Evolutionary conservation across 2,113 vertebrate genomes (phyloP), one percentile per base, ranked within the genome.

Genomic region (Hippocampus zosterae): DNA sequence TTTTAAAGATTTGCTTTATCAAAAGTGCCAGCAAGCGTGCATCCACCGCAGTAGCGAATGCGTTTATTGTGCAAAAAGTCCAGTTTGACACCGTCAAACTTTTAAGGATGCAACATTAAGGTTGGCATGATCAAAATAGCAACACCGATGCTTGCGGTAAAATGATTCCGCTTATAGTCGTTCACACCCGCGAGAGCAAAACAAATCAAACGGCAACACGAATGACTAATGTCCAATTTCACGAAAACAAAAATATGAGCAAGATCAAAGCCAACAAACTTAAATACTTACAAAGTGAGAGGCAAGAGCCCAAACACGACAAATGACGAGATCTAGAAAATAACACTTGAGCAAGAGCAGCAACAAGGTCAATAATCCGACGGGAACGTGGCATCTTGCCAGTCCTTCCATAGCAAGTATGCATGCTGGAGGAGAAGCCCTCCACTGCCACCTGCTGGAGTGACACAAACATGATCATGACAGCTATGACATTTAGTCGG

Each of bases 1-100:
- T 59, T 86, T 82, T 79, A 81, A 78, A 82, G 72, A 84, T 70
- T 80, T 83, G 77, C 84, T 83, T 73, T 75, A 81, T 78, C 80
- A 85, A 84, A 82, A 66, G 72, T 37, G 42, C 69, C 77, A 71
- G 78, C 70, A 69, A 83, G 71, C 79, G 76, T 85, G 62, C 85
- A 77, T 74, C 81, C 70, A 82, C 78, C 70, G 63, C 59, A n/a
- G 59, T 76, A 76, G 27, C 25, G 56, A 15, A 62, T 29, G 78
- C 74, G 79, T 83, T 84, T 80, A 77, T 74, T 68, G 64, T 76
- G 68, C 68, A 63, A 78, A 81, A 85, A 76, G 65, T 81, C 48
- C 11, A 70, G 79, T 76, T 73, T 63, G 72, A 80, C 79, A 75
- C 73, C 79, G 53, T 41, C 50, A 5, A 53, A 33, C 29, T 68